Conservation (phyloP, 2,113 vertebrate species). For the Urocitellus parryii region DNA sequence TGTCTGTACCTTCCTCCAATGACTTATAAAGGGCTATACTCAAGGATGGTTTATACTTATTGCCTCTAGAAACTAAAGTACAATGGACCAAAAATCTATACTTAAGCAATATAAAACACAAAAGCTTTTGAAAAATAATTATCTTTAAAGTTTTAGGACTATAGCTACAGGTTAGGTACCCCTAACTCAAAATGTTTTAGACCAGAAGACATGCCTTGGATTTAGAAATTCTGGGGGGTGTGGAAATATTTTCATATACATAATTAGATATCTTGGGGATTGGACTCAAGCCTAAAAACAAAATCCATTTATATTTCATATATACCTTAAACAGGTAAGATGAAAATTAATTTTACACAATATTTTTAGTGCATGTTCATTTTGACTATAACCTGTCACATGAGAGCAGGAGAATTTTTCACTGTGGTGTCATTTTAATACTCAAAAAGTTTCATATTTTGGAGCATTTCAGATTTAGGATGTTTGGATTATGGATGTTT, state of each 20-base stretch:
- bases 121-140: constrained; percentile 32
- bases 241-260: background rate
- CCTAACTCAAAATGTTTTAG: background rate
- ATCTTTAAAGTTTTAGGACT: background rate
- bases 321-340: background rate
- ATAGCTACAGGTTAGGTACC: background rate
- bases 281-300: background rate
- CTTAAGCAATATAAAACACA: background rate
- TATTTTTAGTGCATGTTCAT: background rate
- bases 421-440: background rate
- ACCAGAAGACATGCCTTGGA: background rate
- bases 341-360: background rate
- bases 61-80: constrained; percentile 48
- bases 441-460: background rate
- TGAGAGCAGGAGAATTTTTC: background rate
- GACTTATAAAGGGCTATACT: background rate
- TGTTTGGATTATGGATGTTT: background rate
- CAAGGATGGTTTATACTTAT: background rate
- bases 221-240: background rate
- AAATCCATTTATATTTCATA: background rate
- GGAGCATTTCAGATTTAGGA: background rate
- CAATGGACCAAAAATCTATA: background rate
- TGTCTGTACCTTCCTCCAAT: background rate
- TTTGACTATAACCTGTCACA: background rate
- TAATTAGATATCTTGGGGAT: background rate